Percentiles rank a stretch among this genome's conserved stretches.
Conservation (phyloP, 2,113 vertebrate genomes). For the Etia nguti region DNA sequence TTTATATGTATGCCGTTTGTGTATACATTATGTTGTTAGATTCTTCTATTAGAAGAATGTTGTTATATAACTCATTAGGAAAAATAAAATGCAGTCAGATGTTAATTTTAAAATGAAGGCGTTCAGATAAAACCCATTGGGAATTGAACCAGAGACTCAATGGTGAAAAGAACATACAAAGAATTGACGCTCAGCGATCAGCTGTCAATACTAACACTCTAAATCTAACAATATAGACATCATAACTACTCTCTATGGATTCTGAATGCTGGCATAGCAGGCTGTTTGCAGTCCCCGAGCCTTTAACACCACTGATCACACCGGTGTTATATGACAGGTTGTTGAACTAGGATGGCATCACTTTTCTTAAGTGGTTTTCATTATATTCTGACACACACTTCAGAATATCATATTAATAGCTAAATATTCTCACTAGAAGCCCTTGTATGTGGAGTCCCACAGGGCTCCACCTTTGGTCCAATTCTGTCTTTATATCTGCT, state of each 20-base stretch:
- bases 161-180: not conserved
- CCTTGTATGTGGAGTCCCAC: too few relatives aligned
- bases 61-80: not conserved
- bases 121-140: not conserved
- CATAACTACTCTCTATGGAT: not conserved
- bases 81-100: not conserved
- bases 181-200: not conserved
- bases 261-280: not conserved
- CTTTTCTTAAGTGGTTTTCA: not conserved
- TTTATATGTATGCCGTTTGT: not conserved
- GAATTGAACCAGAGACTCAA: not conserved
- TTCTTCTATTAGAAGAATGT: not conserved
- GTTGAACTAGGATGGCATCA: not conserved
- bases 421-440: not conserved
- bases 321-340: not conserved
- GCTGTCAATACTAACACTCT: not conserved
- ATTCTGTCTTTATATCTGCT: not conserved
- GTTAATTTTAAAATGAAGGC: rapidly evolving
- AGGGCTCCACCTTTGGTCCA: not conserved
- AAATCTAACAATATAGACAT: not conserved
- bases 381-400: not conserved
- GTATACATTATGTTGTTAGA: not conserved
- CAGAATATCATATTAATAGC: not conserved
- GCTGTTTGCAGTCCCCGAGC: not conserved
- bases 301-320: not conserved